Evolutionary conservation across 2,888 invertebrate species (phyloP), one percentile per base, ranked within the genome.

Genomic region (Spilosoma lubricipeda): DNA sequence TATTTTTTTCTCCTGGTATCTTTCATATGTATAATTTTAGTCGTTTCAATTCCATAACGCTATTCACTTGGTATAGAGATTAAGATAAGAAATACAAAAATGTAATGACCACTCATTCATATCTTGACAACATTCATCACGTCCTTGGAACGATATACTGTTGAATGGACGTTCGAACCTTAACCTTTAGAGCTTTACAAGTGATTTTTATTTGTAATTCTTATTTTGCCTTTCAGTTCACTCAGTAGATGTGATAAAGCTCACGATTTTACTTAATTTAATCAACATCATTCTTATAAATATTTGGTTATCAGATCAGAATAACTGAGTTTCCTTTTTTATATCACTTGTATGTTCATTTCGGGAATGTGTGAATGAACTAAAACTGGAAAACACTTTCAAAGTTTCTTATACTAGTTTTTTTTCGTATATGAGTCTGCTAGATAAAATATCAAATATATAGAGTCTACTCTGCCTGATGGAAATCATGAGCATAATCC

Each of bases 91-190:
- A 56, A 56, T 56, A 56, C 11, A n/a, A n/a, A 56, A 56, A 56
- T 52, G 52, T 52, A 52, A 23, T n/a, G 11, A n/a, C 48, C 23
- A 52, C 48, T 52, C n/a, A 56, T 56, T 56, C n/a, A 56, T 56
- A 56, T n/a, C n/a, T 56, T 56, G n/a, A 3, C 9, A 56, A 56
- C 56, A 56, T n/a, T 56, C n/a, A 56, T 56, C 56, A 56, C n/a
- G 56, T 56, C n/a, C 56, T 56, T 56, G n/a, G 56, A n/a, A 52
- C 52, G 52, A 52, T 52, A 52, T n/a, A 52, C 52, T 52, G 52
- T 52, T 52, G 52, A n/a, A 56, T 56, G n/a, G n/a, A 56, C 11
- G n/a, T 56, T 56, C 56, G 23, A 56, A 56, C 56, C n/a, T 56
- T 56, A 56, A 56, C 56, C 56, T 56, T 56, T 56, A 56, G n/a